These are phyloP conservation scores for Rhipidura dahli DNA, from an alignment of 2,113 vertebrate species.

Conservation along the genomic window DNA sequence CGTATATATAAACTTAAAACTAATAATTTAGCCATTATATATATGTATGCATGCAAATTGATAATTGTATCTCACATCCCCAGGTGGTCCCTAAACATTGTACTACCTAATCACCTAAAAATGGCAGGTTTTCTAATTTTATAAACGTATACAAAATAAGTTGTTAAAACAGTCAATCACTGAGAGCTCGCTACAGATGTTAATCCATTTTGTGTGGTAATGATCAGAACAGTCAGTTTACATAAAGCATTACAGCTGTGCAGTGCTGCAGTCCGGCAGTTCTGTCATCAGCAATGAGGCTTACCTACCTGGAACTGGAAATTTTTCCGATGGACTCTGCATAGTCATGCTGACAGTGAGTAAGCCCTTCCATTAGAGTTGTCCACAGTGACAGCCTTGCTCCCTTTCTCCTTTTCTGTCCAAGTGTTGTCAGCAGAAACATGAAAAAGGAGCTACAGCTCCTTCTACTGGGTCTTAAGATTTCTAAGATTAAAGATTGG, in stretches of 20 bases:
- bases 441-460: constrained; percentile 25
- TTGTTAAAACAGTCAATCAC: constrained; percentile 8
- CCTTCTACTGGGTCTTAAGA: constrained; percentile 31
- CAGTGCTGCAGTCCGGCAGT: neutral
- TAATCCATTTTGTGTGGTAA: constrained; percentile 45
- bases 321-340: neutral
- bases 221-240: constrained; percentile 29
- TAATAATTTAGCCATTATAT: neutral
- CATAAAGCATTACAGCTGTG: neutral
- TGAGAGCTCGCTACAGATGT: neutral
- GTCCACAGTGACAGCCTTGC: neutral
- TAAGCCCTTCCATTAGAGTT: neutral
- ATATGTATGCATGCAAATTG: neutral
- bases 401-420: neutral
- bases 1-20: neutral
- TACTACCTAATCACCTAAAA: neutral
- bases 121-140: neutral
- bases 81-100: neutral
- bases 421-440: neutral
- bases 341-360: neutral
- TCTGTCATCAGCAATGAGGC: neutral
- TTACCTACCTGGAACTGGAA: neutral
- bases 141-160: neutral
- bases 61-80: neutral
- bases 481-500: neutral